phyloP scores from a whole-genome alignment of 2,797 vertebrate species.

The Epinephelus awoara region DNA sequence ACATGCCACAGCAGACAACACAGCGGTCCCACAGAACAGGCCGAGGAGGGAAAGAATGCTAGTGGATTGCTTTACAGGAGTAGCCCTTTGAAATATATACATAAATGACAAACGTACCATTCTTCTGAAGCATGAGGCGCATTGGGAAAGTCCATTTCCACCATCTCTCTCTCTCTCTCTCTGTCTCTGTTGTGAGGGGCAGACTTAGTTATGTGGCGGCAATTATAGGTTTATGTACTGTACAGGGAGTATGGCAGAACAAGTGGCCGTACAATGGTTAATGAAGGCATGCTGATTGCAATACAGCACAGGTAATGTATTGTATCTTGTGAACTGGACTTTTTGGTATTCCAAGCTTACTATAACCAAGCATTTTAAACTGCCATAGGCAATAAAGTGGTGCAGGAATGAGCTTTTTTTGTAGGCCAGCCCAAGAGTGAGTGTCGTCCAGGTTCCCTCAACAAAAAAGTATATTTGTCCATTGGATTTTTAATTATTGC shows the following conservation, averaged over 20 bases:
- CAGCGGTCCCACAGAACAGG: slow-evolving; percentile 79
- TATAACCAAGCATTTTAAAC: slow-evolving; percentile 27
- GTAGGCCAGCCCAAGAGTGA: no score
- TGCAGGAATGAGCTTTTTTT: no score
- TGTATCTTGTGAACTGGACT: slow-evolving; percentile 55
- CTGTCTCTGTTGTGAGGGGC: slow-evolving; percentile 64
- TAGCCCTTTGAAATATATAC: slow-evolving; percentile 91
- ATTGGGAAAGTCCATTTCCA: slow-evolving; percentile 76
- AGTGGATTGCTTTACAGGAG: slow-evolving; percentile 90
- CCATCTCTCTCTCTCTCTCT: slow-evolving; percentile 46
- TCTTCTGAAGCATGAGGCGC: slow-evolving; percentile 80
- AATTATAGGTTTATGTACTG: slow-evolving; percentile 80
- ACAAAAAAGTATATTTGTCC: no score
- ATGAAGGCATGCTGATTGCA: slow-evolving; percentile 69
- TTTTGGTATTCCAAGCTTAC: slow-evolving; percentile 34
- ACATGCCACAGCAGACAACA: slow-evolving; percentile 87
- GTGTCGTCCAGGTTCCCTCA: no score
- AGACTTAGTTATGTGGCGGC: slow-evolving; percentile 53
- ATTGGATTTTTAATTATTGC: no score
- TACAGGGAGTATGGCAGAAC: slow-evolving; percentile 75
- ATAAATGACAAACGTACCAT: slow-evolving; percentile 89
- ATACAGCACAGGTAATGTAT: slow-evolving; percentile 63
- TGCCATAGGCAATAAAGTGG: not conserved
- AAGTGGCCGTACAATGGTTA: slow-evolving; percentile 62
- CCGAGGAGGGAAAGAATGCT: slow-evolving; percentile 81